phyloP scores from a whole-genome alignment of 1,140 invertebrate genomes.

The Drosophila setifemur region DNA sequence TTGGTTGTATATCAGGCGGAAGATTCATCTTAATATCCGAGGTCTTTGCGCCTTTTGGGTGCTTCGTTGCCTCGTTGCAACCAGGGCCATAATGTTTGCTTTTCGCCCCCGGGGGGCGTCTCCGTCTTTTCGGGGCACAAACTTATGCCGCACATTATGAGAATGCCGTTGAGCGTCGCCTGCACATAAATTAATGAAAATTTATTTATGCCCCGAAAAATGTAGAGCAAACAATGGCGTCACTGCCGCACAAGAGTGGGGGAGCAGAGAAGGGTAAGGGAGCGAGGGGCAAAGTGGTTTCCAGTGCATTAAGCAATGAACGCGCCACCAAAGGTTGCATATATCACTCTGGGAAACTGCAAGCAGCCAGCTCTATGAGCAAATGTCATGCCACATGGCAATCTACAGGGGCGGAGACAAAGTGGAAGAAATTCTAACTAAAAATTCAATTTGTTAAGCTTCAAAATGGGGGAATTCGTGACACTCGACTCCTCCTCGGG shows the following conservation, averaged over 20 bases:
- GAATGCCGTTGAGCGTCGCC: slow-evolving; percentile 39
- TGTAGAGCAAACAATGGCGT: slow-evolving; percentile 46
- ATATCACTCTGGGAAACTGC: slow-evolving; percentile 41
- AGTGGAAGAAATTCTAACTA: slow-evolving; percentile 21
- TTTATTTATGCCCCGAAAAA: slow-evolving; percentile 72
- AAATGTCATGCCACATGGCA: slow-evolving; percentile 54
- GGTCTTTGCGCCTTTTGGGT: slow-evolving; percentile 8
- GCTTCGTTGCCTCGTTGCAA: slow-evolving; percentile 10
- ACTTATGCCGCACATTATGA: slow-evolving; percentile 68
- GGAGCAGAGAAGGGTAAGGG: background rate
- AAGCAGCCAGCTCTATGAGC: slow-evolving; percentile 32
- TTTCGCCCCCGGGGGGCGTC: background rate
- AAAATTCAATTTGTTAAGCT: slow-evolving; percentile 72
- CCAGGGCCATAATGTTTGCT: slow-evolving; percentile 39
- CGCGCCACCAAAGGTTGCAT: slow-evolving; percentile 31
- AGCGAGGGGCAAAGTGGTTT: slow-evolving; percentile 29
- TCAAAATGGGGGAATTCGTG: too few relatives aligned
- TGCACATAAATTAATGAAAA: slow-evolving; percentile 75
- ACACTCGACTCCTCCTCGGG: too few relatives aligned
- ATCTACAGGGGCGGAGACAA: background rate
- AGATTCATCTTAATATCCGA: slow-evolving; percentile 56
- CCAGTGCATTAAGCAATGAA: slow-evolving; percentile 66
- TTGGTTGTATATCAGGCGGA: slow-evolving; percentile 51
- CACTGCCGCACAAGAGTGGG: background rate
- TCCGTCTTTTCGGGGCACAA: slow-evolving; percentile 39